A percentile compares a stretch with the other conserved stretches of the same genome.
Evolutionary conservation across 1,140 invertebrate species (phyloP).

Genomic region (Drosophila lacteicornis): DNA sequence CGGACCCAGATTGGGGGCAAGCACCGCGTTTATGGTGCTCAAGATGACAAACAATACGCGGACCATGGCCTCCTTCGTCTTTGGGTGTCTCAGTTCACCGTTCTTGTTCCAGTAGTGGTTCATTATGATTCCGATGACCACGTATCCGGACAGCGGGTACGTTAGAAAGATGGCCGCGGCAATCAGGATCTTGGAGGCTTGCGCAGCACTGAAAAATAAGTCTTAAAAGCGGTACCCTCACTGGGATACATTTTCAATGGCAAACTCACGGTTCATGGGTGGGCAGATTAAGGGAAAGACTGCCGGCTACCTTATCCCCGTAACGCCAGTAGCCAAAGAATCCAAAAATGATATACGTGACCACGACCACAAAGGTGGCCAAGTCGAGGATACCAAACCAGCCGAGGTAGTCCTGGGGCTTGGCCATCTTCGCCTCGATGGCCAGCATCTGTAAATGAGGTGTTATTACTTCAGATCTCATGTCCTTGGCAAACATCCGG

Average conservation of each 20-base stretch:
- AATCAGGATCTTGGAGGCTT: background rate
- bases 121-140: too few species aligned
- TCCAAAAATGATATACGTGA: slow-evolving; percentile 23
- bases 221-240: too few species aligned
- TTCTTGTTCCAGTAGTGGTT: too few species aligned
- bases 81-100: too few species aligned
- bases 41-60: too few species aligned
- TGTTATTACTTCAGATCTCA: background rate
- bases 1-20: slow-evolving; percentile 18
- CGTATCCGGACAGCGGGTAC: too few species aligned
- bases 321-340: slow-evolving; percentile 57
- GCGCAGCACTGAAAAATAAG: background rate
- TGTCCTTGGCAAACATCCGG: too few species aligned
- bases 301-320: slow-evolving; percentile 4
- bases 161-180: too few species aligned
- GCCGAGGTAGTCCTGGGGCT: slow-evolving; percentile 39
- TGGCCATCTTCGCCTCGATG: slow-evolving; percentile 45
- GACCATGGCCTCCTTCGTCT: too few species aligned
- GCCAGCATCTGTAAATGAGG: slow-evolving; percentile 42
- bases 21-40: too few species aligned
- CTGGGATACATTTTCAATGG: too few species aligned
- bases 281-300: slow-evolving; percentile 45
- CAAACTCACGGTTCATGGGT: slow-evolving; percentile 36
- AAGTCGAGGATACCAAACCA: slow-evolving; percentile 29
- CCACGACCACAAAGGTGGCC: background rate